A percentile compares a stretch with the other conserved stretches of the same genome.
Evolutionary conservation across 2,888 invertebrate genomes (phyloP).

Genomic region (Calameuta filiformis): DNA sequence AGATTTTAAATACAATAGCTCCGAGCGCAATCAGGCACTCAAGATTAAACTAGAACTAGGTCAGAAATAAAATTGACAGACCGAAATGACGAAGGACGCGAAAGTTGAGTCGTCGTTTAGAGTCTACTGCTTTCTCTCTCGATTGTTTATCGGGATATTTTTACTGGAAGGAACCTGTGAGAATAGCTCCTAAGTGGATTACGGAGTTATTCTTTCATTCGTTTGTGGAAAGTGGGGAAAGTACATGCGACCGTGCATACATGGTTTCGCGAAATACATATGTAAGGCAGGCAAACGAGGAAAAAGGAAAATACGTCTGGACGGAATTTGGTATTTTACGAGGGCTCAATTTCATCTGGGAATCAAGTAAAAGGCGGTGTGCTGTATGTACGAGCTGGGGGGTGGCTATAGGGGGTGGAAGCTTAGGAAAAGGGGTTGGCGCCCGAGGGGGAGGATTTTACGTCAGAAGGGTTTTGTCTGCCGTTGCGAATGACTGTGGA

Average conservation of each 20-base stretch:
- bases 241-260: background rate
- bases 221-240: background rate
- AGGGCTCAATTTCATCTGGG: constrained; percentile 16
- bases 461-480: background rate
- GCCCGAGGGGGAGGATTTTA: constrained; percentile 19
- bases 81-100: too few species aligned
- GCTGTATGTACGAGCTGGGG: background rate
- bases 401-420: too few species aligned
- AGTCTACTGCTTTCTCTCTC: too few species aligned
- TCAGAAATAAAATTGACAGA: too few species aligned
- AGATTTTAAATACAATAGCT: background rate
- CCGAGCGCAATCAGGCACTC: too few species aligned
- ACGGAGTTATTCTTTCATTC: background rate
- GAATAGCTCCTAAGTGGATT: background rate
- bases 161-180: too few species aligned
- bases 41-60: too few species aligned
- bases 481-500: background rate
- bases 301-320: background rate
- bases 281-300: background rate
- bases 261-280: background rate
- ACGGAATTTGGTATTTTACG: background rate
- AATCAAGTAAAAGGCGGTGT: constrained; percentile 9
- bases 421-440: constrained; percentile 28
- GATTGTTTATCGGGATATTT: too few species aligned
- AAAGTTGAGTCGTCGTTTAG: too few species aligned